phyloP scores from a whole-genome alignment of 1,140 invertebrate genomes.

The Sminthurinus signatus region DNA sequence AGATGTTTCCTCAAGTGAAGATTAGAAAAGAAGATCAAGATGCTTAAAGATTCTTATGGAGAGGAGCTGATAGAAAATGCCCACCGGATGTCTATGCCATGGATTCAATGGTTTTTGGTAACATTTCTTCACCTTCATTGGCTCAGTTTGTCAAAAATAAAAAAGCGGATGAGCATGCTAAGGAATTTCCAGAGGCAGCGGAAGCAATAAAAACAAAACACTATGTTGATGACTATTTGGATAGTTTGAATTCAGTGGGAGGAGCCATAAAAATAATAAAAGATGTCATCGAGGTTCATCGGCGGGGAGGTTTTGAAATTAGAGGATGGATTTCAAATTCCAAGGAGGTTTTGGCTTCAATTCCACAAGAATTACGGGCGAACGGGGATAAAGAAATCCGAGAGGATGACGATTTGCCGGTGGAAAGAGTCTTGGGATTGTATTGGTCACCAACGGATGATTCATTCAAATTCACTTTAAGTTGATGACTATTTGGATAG shows the following conservation, averaged over 20 bases:
- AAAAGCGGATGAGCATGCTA: slow-evolving; percentile 14
- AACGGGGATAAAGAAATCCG: background rate
- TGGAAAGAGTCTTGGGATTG: slow-evolving; percentile 6
- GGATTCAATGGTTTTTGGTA: slow-evolving; percentile 27
- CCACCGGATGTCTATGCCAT: slow-evolving; percentile 16
- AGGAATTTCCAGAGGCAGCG: slow-evolving; percentile 6
- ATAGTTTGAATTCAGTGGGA: slow-evolving; percentile 10
- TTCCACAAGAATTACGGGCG: background rate
- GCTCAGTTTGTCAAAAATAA: slow-evolving; percentile 20
- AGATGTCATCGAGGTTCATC: slow-evolving; percentile 15
- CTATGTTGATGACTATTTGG: slow-evolving; percentile 40
- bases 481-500: too few species aligned
- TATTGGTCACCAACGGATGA: background rate
- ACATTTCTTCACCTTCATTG: slow-evolving; percentile 22
- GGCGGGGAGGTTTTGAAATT: slow-evolving; percentile 29
- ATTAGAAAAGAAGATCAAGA: slow-evolving; percentile 10
- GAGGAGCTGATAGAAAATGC: slow-evolving; percentile 7
- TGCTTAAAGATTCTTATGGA: slow-evolving; percentile 18
- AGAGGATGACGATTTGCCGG: background rate
- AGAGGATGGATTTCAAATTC: slow-evolving; percentile 29
- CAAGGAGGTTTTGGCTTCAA: background rate
- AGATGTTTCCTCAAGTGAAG: slow-evolving; percentile 18
- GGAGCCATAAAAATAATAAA: slow-evolving; percentile 15
- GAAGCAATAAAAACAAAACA: slow-evolving; percentile 18
- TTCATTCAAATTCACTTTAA: background rate